phyloP scores from a whole-genome alignment of 1,140 invertebrate genomes.

The Bombus pascuorum region DNA sequence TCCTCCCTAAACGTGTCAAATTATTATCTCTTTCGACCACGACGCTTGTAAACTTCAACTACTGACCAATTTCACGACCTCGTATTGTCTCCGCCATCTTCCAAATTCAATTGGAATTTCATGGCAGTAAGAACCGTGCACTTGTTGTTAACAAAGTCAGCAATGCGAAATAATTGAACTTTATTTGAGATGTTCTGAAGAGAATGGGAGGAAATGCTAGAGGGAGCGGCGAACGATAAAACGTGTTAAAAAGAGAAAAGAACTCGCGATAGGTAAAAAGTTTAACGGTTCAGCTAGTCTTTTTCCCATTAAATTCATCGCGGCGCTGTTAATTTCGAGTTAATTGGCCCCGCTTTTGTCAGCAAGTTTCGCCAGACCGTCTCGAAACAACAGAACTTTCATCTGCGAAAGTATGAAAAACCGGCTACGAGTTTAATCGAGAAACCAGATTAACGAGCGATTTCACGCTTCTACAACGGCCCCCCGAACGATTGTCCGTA shows the following conservation, averaged over 20 bases:
- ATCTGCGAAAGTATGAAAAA: constrained; percentile 1
- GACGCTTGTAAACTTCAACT: neutral
- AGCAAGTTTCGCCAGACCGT: neutral
- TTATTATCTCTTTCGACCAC: neutral
- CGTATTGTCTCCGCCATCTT: neutral
- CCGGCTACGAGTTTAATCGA: constrained; percentile 39
- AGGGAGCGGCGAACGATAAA: neutral
- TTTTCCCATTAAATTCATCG: constrained; percentile 15
- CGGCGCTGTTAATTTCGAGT: constrained; percentile 25
- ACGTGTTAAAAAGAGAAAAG: neutral
- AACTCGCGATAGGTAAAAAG: constrained; percentile 10
- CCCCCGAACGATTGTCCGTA: neutral
- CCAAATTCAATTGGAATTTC: neutral
- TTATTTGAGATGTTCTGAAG: neutral
- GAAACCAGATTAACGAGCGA: constrained; percentile 27
- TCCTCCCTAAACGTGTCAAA: neutral
- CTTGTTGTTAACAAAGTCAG: neutral
- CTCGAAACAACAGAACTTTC: constrained; percentile 21
- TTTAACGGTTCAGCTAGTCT: neutral
- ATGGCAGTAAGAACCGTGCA: no score
- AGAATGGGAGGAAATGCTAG: neutral
- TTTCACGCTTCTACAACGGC: neutral
- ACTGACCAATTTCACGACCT: neutral
- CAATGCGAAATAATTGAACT: neutral
- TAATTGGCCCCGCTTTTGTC: constrained; percentile 24